Evolutionary conservation across 2,888 invertebrate species (phyloP).

Genomic region (Ormyrus labotus): DNA sequence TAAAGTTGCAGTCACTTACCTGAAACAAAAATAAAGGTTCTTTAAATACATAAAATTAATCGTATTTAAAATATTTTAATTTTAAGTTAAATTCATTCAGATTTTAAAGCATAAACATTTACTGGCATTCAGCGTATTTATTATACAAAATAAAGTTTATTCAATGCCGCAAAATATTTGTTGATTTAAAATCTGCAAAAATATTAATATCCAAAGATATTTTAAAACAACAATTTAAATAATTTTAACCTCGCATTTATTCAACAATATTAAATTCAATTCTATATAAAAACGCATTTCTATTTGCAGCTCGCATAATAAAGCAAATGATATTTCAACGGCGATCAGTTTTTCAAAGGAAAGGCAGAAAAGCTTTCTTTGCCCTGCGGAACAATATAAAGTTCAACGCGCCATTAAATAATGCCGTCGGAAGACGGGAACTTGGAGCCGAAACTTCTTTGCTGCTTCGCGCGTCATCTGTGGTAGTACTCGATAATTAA

Average conservation of each 20-base stretch:
- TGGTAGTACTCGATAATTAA: background rate
- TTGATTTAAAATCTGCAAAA: too few relatives aligned
- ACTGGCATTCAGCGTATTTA: too few relatives aligned
- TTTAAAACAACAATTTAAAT: background rate
- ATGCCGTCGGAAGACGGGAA: background rate
- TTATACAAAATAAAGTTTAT: too few relatives aligned
- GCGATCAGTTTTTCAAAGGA: slow-evolving; percentile 13
- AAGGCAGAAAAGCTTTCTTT: slow-evolving; percentile 30
- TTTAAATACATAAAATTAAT: too few relatives aligned
- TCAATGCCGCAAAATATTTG: too few relatives aligned
- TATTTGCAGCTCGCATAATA: background rate
- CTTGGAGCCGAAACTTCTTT: slow-evolving; percentile 15
- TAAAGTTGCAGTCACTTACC: slow-evolving; percentile 26
- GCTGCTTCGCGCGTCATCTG: background rate
- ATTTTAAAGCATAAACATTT: too few relatives aligned
- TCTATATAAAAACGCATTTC: slow-evolving; percentile 6
- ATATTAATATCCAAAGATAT: too few relatives aligned
- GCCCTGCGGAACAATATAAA: slow-evolving; percentile 4
- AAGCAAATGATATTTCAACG: slow-evolving; percentile 5
- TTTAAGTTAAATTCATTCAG: too few relatives aligned
- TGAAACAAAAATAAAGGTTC: slow-evolving; percentile 24
- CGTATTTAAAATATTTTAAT: too few relatives aligned
- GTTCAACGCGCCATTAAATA: slow-evolving; percentile 40
- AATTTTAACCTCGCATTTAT: slow-evolving; percentile 6
- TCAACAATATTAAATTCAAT: background rate